A percentile compares a stretch with the other conserved stretches of the same genome.
These are phyloP conservation scores for Tinea trinotella DNA, from an alignment of 2,888 invertebrate species.

Conservation along the genomic window DNA sequence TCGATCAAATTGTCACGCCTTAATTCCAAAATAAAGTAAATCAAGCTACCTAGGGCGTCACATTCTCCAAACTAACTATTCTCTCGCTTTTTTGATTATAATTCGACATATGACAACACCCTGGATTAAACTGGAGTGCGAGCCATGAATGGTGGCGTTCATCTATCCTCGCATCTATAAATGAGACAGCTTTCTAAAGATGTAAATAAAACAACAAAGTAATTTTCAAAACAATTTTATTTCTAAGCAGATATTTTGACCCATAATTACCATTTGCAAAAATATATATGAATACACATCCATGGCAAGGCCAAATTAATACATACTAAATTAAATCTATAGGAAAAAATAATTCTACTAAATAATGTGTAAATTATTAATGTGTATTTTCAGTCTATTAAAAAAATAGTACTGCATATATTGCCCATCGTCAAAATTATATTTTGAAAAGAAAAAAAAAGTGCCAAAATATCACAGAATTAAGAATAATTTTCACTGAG, in stretches of 20 bases:
- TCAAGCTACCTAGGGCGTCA: too few species aligned
- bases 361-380: neutral
- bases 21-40: too few species aligned
- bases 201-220: constrained; percentile 3
- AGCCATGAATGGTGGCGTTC: too few species aligned
- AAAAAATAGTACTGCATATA: constrained; percentile 10
- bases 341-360: constrained; percentile 4
- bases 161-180: too few species aligned
- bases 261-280: constrained; percentile 13
- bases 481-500: constrained; percentile 7
- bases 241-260: constrained; percentile 9
- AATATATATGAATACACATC: neutral
- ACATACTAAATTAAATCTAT: constrained; percentile 2
- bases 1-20: too few species aligned
- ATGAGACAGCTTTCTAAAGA: too few species aligned
- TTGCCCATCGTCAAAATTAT: constrained; percentile 20
- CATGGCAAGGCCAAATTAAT: constrained; percentile 14
- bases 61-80: too few species aligned
- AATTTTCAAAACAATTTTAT: constrained; percentile 11
- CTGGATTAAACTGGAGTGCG: too few species aligned
- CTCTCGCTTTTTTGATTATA: too few species aligned
- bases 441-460: constrained; percentile 20
- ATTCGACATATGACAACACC: too few species aligned
- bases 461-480: constrained; percentile 18
- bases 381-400: neutral